Base-by-base conservation (phyloP, 2,888 invertebrate species). In the Diadegma fenestrale region DNA sequence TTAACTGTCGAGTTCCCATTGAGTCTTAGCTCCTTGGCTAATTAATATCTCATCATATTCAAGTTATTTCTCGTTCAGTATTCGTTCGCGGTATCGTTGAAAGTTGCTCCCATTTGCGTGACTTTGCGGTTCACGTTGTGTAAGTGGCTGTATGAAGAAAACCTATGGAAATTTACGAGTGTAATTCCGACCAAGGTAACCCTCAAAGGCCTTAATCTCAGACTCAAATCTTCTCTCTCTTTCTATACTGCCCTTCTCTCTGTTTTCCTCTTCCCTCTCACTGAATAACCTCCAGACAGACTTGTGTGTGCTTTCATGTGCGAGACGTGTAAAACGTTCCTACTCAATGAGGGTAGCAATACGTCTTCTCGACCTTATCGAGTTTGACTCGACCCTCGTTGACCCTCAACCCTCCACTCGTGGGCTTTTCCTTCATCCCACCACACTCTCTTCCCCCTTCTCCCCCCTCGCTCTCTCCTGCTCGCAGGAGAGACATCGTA, bases 281-380 rank as follows among this genome's bases (percentile, higher is more conserved):
- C 77, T 73, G 33, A 82, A 81, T 75, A 77, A 82, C 54, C 73
- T 72, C 12, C 85, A 81, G 84, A 69, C 78, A 54, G 77, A 68
- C 75, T 82, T 80, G 76, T 79, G 80, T 75, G 84, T 85, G 72
- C 48, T 61, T 78, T 37, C 22, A 51, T 80, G 71, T 58, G 75
- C 58, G 66, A 78, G 83, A 82, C 76, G 84, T 82, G 87, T 88
- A 89, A 88, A 88, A 89, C 86, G 86, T 87, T 88, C 86, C 84
- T 86, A 86, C 86, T 88, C 88, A 88, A 89, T 88, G 82, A 84
- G 86, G 80, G 80, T 76, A 61, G 80, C 82, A 85, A 86, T 85
- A 85, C 85, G 82, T 86, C 85, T 85, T 86, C 85, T 82, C 85
- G 86, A 77, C 77, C 82, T 86, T 86, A 87, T 85, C 87, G 82